Conservation (phyloP, 2,113 vertebrate species). For the Cyprinodon variegatus region DNA sequence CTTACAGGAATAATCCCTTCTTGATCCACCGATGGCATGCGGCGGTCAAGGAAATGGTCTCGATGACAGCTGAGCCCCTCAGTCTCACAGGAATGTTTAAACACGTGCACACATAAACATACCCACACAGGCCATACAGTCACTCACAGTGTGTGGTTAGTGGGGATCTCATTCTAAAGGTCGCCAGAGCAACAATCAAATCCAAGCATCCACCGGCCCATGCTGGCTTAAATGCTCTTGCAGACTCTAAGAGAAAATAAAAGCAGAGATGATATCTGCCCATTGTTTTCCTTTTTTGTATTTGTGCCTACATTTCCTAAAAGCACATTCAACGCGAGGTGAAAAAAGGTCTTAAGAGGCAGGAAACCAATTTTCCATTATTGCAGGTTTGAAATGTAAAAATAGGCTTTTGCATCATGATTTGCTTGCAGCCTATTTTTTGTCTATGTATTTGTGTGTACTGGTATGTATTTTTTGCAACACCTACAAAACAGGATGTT, state of each 20-base stretch:
- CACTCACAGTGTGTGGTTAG: conserved; percentile 25
- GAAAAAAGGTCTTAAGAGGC: conserved; percentile 21
- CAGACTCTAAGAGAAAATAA: conserved; percentile 22
- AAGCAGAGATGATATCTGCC: background rate
- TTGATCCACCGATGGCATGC: conserved; percentile 66
- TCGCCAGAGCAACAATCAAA: conserved; percentile 6
- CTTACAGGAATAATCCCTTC: conserved; percentile 63
- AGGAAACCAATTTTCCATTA: conserved; percentile 31
- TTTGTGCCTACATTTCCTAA: conserved; percentile 29
- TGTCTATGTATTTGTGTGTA: background rate
- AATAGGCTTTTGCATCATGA: background rate
- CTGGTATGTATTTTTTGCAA: background rate
- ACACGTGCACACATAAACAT: conserved; percentile 35
- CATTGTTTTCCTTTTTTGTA: background rate
- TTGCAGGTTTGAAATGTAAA: background rate
- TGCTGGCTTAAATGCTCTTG: background rate
- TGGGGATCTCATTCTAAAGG: conserved; percentile 25
- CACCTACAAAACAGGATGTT: background rate
- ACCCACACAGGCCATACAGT: conserved; percentile 46
- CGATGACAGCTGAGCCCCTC: conserved; percentile 73
- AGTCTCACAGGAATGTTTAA: conserved; percentile 69
- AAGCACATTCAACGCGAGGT: background rate
- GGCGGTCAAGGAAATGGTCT: conserved; percentile 65
- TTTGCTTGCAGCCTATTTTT: background rate
- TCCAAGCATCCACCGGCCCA: background rate